These are phyloP conservation scores for Tolypeutes matacus DNA, from an alignment of 2,797 vertebrate species.

Conservation along the genomic window DNA sequence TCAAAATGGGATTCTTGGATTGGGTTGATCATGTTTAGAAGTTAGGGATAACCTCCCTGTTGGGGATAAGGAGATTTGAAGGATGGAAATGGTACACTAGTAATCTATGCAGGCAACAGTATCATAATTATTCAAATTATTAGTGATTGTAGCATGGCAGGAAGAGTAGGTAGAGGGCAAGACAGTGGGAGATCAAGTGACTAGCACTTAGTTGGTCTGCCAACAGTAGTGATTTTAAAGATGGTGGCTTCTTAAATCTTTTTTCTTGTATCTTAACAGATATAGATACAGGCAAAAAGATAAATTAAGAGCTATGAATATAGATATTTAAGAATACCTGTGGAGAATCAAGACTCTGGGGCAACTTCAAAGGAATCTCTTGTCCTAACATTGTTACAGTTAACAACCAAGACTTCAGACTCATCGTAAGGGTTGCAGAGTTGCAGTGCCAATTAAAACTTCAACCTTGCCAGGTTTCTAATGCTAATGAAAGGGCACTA, in stretches of 20 bases:
- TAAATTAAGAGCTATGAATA: background rate
- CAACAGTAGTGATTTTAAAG: constrained; percentile 8
- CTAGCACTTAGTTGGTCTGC: background rate
- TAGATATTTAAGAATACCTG: background rate
- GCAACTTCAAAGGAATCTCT: background rate
- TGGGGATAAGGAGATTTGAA: background rate
- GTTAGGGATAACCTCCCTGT: background rate
- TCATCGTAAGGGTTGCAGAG: background rate
- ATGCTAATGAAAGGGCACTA: background rate
- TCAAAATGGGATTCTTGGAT: constrained; percentile 18
- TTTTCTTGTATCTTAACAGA: background rate
- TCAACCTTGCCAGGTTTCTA: background rate
- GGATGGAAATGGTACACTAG: background rate
- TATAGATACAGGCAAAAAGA: background rate
- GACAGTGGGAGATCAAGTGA: background rate
- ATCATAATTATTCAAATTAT: background rate
- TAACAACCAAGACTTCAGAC: background rate
- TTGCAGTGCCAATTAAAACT: background rate
- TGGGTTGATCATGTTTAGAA: background rate
- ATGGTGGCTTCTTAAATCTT: background rate
- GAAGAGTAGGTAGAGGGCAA: background rate
- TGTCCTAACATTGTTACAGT: background rate
- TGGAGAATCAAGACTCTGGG: background rate
- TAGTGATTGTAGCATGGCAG: background rate
- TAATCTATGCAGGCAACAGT: background rate